Evolutionary conservation across 2,113 vertebrate species (phyloP).

Genomic region (Condylura cristata): DNA sequence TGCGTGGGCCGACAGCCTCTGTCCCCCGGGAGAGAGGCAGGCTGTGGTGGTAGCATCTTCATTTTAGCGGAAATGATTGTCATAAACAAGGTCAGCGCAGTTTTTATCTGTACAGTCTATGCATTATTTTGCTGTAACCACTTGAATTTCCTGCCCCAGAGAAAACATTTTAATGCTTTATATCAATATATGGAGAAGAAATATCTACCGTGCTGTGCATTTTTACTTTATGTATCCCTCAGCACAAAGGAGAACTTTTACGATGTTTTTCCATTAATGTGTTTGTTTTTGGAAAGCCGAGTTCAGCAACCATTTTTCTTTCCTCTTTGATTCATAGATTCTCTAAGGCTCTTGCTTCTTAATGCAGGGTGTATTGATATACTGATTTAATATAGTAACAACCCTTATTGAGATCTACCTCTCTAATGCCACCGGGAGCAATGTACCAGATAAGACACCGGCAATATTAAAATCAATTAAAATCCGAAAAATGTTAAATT

Average conservation of each 20-base stretch:
- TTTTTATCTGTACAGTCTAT: background rate
- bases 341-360: conserved; percentile 71
- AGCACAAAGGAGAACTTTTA: conserved; percentile 70
- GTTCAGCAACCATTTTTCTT: conserved; percentile 72
- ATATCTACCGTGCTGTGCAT: conserved; percentile 51
- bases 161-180: conserved; percentile 45
- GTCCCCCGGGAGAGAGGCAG: background rate
- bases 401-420: conserved; percentile 55
- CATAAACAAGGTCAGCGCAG: background rate
- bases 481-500: conserved; percentile 49
- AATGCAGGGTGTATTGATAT: conserved; percentile 67
- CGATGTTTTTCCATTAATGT: conserved; percentile 69
- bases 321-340: conserved; percentile 68
- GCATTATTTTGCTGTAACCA: conserved; percentile 52
- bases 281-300: conserved; percentile 67
- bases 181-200: conserved; percentile 53
- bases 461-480: conserved; percentile 79
- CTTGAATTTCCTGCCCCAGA: conserved; percentile 50
- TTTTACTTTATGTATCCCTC: conserved; percentile 66
- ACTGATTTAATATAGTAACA: conserved; percentile 70
- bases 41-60: background rate
- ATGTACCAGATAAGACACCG: conserved; percentile 60
- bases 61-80: conserved; percentile 10
- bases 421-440: background rate
- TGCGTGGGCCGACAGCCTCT: background rate